Conservation (phyloP, 2,113 vertebrate species). For the Rissa tridactyla region DNA sequence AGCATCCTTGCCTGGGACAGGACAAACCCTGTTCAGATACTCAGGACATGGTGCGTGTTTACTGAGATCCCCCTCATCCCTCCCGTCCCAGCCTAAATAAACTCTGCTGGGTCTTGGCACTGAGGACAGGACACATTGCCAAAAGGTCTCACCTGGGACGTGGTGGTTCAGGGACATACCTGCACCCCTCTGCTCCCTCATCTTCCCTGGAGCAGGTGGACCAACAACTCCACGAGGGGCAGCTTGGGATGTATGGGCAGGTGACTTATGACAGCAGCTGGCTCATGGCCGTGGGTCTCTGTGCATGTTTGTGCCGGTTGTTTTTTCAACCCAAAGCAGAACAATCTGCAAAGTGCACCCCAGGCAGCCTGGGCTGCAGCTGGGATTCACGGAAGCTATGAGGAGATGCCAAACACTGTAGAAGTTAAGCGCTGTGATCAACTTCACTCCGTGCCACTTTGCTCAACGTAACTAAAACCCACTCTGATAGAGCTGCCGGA, state of each 20-base stretch:
- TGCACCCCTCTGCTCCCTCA: not conserved
- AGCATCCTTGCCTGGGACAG: not conserved
- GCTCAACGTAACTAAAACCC: not conserved
- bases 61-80: not conserved
- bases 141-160: not conserved
- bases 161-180: not conserved
- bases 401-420: not conserved
- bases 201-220: not conserved
- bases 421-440: not conserved
- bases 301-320: rapidly evolving
- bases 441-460: rapidly evolving
- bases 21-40: not conserved
- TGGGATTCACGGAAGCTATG: not conserved
- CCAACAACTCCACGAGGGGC: not conserved
- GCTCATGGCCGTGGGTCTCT: not conserved
- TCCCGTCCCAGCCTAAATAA: not conserved
- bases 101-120: not conserved
- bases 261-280: not conserved
- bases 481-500: not conserved
- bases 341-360: not conserved
- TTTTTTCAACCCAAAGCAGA: not conserved
- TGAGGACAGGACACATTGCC: no score
- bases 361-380: not conserved
- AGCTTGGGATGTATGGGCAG: not conserved
- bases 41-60: not conserved